Conservation (phyloP, 1,140 invertebrate species). For the Phortica variegata region DNA sequence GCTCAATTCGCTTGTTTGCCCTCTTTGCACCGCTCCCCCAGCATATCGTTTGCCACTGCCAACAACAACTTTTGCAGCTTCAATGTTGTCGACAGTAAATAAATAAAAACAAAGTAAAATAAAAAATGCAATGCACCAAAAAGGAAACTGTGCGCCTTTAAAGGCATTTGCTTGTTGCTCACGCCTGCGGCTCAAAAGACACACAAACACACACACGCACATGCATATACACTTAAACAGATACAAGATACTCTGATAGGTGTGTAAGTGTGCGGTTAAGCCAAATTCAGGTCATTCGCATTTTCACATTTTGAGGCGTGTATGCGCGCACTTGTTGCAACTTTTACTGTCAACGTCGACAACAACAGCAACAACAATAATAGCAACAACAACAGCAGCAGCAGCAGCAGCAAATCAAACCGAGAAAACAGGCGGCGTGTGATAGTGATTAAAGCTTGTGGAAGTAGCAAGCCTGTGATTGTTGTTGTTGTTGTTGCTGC, state of each 20-base stretch:
- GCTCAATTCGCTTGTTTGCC: too few species aligned
- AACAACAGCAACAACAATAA: slow-evolving; percentile 3
- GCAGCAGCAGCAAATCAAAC: neutral
- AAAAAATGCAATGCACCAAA: slow-evolving; percentile 30
- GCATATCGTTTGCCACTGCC: slow-evolving; percentile 41
- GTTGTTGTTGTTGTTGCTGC: neutral
- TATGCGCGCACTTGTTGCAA: slow-evolving; percentile 33
- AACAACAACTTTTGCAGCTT: slow-evolving; percentile 10
- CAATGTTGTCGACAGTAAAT: neutral
- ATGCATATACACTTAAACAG: too few species aligned
- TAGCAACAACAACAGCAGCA: neutral
- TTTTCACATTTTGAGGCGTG: slow-evolving; percentile 52
- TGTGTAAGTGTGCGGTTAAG: slow-evolving; percentile 3
- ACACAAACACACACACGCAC: too few species aligned
- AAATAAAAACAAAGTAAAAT: slow-evolving; percentile 15
- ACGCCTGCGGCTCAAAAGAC: too few species aligned
- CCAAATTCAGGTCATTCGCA: slow-evolving; percentile 50
- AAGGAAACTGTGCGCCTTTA: slow-evolving; percentile 46
- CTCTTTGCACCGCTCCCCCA: too few species aligned
- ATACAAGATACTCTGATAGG: too few species aligned
- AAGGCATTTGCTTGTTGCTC: slow-evolving; percentile 19
- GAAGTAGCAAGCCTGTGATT: slow-evolving; percentile 1
- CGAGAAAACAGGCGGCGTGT: too few species aligned
- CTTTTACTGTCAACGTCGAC: slow-evolving; percentile 33
- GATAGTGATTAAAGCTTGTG: slow-evolving; percentile 32